Percentiles rank a stretch among this genome's conserved stretches.
Evolutionary conservation across 2,888 invertebrate genomes (phyloP).

Genomic region (Poecilobothrus nobilitatus): DNA sequence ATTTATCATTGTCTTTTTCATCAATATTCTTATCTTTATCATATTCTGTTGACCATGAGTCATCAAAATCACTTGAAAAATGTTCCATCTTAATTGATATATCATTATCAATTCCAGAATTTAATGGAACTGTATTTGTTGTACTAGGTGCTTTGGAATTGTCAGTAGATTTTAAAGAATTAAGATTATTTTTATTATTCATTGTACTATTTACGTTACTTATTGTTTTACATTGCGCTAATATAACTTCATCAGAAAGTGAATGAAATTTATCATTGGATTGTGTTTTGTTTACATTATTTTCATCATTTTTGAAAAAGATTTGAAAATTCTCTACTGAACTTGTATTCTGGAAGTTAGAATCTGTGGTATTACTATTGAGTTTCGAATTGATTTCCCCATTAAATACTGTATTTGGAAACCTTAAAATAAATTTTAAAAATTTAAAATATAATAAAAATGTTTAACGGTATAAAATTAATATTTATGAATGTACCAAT

Average conservation of each 20-base stretch:
- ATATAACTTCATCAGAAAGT: neutral
- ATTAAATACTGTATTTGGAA: slow-evolving; percentile 24
- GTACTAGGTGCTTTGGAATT: neutral
- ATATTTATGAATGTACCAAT: slow-evolving; percentile 25
- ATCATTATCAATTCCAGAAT: slow-evolving; percentile 1
- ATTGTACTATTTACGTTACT: neutral
- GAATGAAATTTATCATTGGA: slow-evolving; percentile 16
- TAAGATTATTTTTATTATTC: neutral
- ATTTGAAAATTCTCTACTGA: slow-evolving; percentile 21
- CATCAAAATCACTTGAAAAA: slow-evolving; percentile 8
- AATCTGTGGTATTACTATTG: slow-evolving; percentile 7
- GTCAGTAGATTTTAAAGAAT: slow-evolving; percentile 8
- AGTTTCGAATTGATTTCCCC: slow-evolving; percentile 16
- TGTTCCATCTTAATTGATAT: neutral
- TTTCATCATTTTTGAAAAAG: slow-evolving; percentile 19
- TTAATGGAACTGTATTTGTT: slow-evolving; percentile 14
- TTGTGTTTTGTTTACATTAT: slow-evolving; percentile 17
- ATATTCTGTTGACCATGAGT: neutral
- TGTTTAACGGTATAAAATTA: neutral
- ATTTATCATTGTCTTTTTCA: slow-evolving; percentile 13
- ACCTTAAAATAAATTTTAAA: slow-evolving; percentile 13
- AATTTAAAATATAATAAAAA: neutral
- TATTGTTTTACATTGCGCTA: neutral
- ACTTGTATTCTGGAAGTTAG: slow-evolving; percentile 12
- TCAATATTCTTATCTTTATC: slow-evolving; percentile 16